A percentile compares a stretch with the other conserved stretches of the same genome.
Evolutionary conservation across 2,888 invertebrate genomes (phyloP).

Genomic region (Lasioglossum calceatum): DNA sequence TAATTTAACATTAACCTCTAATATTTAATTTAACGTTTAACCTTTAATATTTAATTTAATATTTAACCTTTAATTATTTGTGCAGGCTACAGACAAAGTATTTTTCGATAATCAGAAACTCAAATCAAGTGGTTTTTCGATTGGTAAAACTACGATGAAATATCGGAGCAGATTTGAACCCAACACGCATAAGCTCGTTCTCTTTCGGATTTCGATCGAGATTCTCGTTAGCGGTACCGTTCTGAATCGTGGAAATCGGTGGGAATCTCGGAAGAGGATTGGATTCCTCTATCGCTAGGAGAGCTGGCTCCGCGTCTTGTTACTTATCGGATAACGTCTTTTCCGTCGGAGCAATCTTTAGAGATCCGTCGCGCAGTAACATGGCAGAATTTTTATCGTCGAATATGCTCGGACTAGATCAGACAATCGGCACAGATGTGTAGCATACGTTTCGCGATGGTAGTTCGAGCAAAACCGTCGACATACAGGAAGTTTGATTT

Average conservation of each 20-base stretch:
- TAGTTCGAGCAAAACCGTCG: neutral
- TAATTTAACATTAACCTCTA: too few species aligned
- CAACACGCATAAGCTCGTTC: constrained; percentile 49
- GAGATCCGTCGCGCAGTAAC: neutral
- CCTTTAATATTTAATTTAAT: too few species aligned
- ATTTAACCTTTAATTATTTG: too few species aligned
- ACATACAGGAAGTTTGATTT: constrained; percentile 12
- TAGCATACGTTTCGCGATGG: neutral
- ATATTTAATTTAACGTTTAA: too few species aligned
- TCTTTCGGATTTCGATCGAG: constrained; percentile 53
- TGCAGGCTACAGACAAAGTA: too few species aligned
- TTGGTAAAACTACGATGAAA: neutral
- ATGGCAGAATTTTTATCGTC: neutral
- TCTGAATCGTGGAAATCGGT: constrained; percentile 36
- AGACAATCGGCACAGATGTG: neutral
- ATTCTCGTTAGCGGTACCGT: constrained; percentile 69
- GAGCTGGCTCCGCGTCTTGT: constrained; percentile 34
- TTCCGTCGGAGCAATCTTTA: constrained; percentile 15
- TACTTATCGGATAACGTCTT: constrained; percentile 53
- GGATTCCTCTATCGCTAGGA: constrained; percentile 32
- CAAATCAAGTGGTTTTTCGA: neutral
- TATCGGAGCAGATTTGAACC: neutral
- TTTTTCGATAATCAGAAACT: too few species aligned
- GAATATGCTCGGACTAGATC: neutral
- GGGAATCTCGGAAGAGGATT: constrained; percentile 41